Percentiles rank a stretch among this genome's conserved stretches.
Conservation (phyloP, 1,140 invertebrate species). For the Pachyrhynchus sulphureomaculatus region DNA sequence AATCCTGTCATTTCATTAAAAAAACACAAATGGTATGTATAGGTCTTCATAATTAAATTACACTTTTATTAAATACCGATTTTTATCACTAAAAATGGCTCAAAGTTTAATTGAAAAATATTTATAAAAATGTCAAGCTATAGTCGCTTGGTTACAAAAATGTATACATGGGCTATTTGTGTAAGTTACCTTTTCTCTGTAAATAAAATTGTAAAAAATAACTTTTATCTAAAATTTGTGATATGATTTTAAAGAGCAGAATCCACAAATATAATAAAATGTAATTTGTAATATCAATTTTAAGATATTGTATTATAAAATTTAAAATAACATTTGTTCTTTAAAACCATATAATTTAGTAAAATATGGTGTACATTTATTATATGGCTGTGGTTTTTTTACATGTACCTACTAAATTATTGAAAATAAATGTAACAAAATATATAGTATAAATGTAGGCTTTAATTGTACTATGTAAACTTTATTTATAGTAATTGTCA, state of each 20-base stretch:
- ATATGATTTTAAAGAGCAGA: background rate
- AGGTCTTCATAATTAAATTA: too few species aligned
- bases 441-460: conserved; percentile 21
- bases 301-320: too few species aligned
- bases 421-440: conserved; percentile 12
- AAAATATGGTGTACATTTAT: conserved; percentile 14
- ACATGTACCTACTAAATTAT: conserved; percentile 27
- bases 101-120: too few species aligned
- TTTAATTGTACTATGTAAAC: conserved; percentile 18
- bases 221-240: background rate
- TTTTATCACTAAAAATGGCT: too few species aligned
- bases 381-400: conserved; percentile 35
- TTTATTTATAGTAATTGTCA: background rate
- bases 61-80: too few species aligned
- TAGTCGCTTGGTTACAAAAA: background rate
- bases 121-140: too few species aligned
- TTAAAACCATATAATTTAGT: background rate
- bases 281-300: background rate
- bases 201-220: conserved; percentile 4
- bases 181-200: background rate
- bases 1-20: too few species aligned
- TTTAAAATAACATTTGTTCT: background rate
- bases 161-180: background rate
- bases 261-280: background rate
- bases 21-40: too few species aligned